Percentiles rank a stretch among this genome's conserved stretches.
Evolutionary conservation across 2,113 vertebrate genomes (phyloP).

Genomic region (Labeo catla): DNA sequence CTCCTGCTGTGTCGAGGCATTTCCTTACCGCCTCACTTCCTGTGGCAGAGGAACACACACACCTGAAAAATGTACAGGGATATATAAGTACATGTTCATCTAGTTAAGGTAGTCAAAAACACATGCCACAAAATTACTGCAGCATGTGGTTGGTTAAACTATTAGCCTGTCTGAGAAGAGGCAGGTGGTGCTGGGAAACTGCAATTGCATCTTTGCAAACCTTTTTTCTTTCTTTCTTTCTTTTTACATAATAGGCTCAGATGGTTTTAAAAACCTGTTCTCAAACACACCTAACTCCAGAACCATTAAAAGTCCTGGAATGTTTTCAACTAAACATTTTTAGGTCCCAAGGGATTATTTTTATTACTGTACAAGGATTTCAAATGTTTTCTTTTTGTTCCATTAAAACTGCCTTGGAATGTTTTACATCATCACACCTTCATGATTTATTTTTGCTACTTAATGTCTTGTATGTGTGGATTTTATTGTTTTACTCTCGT

Average conservation of each 20-base stretch:
- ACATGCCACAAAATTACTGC: neutral
- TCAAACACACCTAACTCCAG: neutral
- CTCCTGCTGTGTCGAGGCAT: neutral
- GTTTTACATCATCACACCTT: neutral
- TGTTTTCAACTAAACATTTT: neutral
- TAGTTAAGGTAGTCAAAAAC: neutral
- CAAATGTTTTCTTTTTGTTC: neutral
- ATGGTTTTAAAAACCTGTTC: neutral
- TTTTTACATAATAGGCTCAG: neutral
- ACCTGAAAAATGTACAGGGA: conserved; percentile 12
- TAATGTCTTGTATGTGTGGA: neutral
- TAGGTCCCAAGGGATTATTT: neutral
- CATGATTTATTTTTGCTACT: neutral
- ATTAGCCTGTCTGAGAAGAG: neutral
- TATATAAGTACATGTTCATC: neutral
- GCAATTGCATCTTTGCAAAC: neutral
- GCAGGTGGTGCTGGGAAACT: neutral
- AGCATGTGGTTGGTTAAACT: neutral
- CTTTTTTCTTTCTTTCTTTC: too few species aligned
- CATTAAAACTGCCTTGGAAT: neutral
- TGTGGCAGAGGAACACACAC: conserved; percentile 1
- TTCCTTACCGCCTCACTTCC: neutral
- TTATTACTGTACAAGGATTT: neutral
- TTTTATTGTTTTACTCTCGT: neutral
- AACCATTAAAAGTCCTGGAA: neutral